These are phyloP conservation scores for Lasius platythorax DNA, from an alignment of 2,888 invertebrate species.

Conservation along the genomic window DNA sequence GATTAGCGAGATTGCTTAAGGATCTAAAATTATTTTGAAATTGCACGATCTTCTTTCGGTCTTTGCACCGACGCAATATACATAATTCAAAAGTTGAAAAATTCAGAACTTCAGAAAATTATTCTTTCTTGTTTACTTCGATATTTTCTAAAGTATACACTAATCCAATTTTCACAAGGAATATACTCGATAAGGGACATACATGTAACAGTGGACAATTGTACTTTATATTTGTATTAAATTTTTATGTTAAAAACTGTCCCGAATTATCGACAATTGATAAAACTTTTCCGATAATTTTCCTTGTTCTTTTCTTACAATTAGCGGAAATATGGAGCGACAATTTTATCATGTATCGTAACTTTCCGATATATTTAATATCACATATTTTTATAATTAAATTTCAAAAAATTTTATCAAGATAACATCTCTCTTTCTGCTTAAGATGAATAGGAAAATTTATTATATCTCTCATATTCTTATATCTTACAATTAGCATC, in stretches of 20 bases:
- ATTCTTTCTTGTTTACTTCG: neutral
- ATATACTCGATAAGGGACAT: neutral
- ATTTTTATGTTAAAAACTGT: neutral
- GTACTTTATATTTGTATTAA: neutral
- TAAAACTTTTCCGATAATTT: neutral
- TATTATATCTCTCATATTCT: neutral
- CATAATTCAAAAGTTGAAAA: conserved; percentile 33
- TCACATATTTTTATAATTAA: neutral
- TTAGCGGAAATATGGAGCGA: neutral
- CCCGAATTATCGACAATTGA: neutral
- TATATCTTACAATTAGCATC: neutral
- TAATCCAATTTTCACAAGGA: neutral
- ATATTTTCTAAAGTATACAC: neutral
- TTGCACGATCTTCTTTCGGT: neutral
- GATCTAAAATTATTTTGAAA: neutral
- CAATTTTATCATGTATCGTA: neutral
- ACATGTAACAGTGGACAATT: neutral
- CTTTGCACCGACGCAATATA: neutral
- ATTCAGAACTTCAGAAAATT: neutral
- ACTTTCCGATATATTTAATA: conserved; percentile 1
- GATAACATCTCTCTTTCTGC: neutral
- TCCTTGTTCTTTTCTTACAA: neutral
- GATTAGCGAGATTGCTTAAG: neutral
- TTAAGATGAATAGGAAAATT: neutral
- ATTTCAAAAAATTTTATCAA: neutral